Percentiles rank a stretch among this genome's conserved stretches.
Conservation (phyloP, 1,140 invertebrate species). For the Aphidius ervi region DNA sequence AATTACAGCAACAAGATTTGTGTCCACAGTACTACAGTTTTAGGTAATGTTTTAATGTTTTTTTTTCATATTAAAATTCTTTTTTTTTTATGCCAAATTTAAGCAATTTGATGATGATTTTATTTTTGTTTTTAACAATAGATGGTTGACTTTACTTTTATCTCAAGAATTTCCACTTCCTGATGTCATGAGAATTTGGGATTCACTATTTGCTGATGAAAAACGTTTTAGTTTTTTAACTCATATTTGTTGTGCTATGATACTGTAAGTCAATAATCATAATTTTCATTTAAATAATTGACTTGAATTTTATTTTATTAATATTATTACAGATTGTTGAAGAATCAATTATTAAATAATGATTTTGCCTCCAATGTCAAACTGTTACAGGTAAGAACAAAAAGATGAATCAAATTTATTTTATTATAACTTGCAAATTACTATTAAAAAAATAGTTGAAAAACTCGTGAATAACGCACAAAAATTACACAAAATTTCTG, state of each 20-base stretch:
- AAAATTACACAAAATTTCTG: too few species aligned
- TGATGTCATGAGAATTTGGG: slow-evolving; percentile 94
- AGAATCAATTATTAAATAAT: slow-evolving; percentile 73
- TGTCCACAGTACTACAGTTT: slow-evolving; percentile 96
- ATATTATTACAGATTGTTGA: slow-evolving; percentile 62
- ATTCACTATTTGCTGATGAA: slow-evolving; percentile 87
- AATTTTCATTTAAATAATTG: background rate
- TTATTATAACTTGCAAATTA: background rate
- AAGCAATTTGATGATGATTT: background rate
- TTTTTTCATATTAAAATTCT: slow-evolving; percentile 3
- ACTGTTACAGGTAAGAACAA: slow-evolving; percentile 67
- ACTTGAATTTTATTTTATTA: background rate
- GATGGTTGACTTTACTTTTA: slow-evolving; percentile 93
- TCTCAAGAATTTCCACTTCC: slow-evolving; percentile 97
- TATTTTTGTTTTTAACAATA: slow-evolving; percentile 36
- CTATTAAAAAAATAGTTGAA: background rate
- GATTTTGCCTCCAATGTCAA: slow-evolving; percentile 93
- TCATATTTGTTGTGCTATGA: slow-evolving; percentile 92
- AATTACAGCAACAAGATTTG: slow-evolving; percentile 77
- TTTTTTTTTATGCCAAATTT: background rate
- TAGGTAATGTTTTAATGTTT: slow-evolving; percentile 53
- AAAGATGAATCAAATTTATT: slow-evolving; percentile 3
- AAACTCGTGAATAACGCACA: too few species aligned
- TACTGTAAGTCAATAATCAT: slow-evolving; percentile 69
- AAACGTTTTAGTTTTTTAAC: slow-evolving; percentile 87